Evolutionary conservation across 1,140 invertebrate species (phyloP), one percentile per base, ranked within the genome.

Genomic region (Heliothis subflexa): DNA sequence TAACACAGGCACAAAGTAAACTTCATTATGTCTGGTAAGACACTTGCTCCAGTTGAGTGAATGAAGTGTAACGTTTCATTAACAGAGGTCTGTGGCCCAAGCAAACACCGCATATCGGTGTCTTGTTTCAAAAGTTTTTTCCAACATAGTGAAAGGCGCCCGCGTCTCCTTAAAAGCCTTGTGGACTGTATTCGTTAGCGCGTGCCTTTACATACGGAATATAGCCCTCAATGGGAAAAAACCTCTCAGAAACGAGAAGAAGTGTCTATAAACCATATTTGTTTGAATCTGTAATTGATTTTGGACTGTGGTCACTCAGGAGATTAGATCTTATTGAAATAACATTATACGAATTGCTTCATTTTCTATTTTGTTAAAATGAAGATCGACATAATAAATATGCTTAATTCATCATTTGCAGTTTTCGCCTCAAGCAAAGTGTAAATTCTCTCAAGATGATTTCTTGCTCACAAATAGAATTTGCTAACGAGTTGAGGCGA

Each of bases 101-200:
- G 83, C 83, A 89, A 89, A 89, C 86, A 89, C 81, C 83, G 85
- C 79, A 81, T 80, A 88, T 89, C 85, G 89, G 88, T 90, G 83
- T 91, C 86, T 88, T 91, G 85, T 92, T 91, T 89, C 88, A 91
- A 89, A 85, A 84, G 82, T 84, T 86, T 90, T 89, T 89, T 86
- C 84, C 81, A 79, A 85, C 83, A 83, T 77, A 86, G 89, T 89
- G 88, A 91, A 91, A 93, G 87, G 89, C 84, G 81, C 81, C 85
- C 85, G 84, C 83, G 83, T 89, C 87, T 87, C 88, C 87, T 91
- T 91, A 89, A 92, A 91, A 90, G 85, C 87, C 86, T 91, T 91
- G 88, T 89, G 84, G 88, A 86, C 83, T 86, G 81, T 88, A 85
- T 87, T 89, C 81, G 89, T 91, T 92, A 92, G 86, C 88, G 77